Conservation (phyloP, 1,140 invertebrate species). For the Bradynema listronoti region DNA sequence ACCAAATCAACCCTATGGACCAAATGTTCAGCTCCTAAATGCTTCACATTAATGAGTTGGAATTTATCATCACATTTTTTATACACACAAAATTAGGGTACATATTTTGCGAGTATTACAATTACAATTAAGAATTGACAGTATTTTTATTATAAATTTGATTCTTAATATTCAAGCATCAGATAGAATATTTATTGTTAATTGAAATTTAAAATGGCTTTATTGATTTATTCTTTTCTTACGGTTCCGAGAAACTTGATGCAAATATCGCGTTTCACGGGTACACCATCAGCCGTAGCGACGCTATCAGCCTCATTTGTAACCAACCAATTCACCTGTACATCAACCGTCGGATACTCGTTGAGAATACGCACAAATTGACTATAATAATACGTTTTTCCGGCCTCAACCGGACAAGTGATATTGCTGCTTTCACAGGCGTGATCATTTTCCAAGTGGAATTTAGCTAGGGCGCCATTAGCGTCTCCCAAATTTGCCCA, state of each 20-base stretch:
- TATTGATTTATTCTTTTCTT: constrained; percentile 12
- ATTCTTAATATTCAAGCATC: too few species aligned
- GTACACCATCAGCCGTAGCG: neutral
- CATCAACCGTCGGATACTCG: constrained; percentile 7
- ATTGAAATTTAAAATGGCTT: too few species aligned
- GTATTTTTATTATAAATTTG: too few species aligned
- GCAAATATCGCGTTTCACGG: constrained; percentile 14
- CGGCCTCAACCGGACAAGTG: constrained; percentile 34
- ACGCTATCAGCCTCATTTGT: constrained; percentile 4
- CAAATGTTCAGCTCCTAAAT: too few species aligned
- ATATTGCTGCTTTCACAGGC: constrained; percentile 31
- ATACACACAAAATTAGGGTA: too few species aligned
- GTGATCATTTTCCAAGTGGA: constrained; percentile 34
- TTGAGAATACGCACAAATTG: constrained; percentile 24
- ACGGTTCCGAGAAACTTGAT: constrained; percentile 28
- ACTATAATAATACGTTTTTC: constrained; percentile 32
- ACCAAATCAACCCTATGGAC: too few species aligned
- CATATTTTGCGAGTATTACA: too few species aligned
- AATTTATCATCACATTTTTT: too few species aligned
- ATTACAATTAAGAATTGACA: too few species aligned
- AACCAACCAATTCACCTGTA: constrained; percentile 25
- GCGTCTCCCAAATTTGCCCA: constrained; percentile 31
- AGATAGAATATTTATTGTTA: too few species aligned
- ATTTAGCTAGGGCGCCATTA: constrained; percentile 20
- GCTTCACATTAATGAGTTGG: too few species aligned